These are phyloP conservation scores for Xiphophorus hellerii DNA, from an alignment of 2,113 vertebrate species.

Conservation along the genomic window DNA sequence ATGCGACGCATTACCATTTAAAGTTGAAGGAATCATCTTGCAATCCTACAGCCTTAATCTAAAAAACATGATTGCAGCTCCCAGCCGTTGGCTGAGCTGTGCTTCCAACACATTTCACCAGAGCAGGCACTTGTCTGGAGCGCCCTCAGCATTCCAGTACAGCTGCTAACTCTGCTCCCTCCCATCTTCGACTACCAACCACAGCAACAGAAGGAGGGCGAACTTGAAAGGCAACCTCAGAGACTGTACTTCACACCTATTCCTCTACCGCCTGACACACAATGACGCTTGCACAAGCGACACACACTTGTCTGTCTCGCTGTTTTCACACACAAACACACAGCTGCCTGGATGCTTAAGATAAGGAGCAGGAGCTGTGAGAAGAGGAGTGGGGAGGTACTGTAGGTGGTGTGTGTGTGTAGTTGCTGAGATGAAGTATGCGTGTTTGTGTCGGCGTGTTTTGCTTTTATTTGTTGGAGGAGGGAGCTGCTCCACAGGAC, in stretches of 20 bases:
- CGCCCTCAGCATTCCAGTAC: slow-evolving; percentile 14
- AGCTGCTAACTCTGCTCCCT: slow-evolving; percentile 55
- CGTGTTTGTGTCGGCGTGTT: slow-evolving; percentile 58
- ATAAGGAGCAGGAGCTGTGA: slow-evolving; percentile 74
- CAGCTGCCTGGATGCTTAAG: slow-evolving; percentile 77
- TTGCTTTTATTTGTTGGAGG: slow-evolving; percentile 24
- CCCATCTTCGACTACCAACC: slow-evolving; percentile 36
- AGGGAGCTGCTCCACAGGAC: slow-evolving; percentile 57
- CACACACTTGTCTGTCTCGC: slow-evolving; percentile 39
- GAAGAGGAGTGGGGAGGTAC: slow-evolving; percentile 6
- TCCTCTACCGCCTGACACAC: slow-evolving; percentile 58
- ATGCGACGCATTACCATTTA: not conserved
- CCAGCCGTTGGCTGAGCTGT: slow-evolving; percentile 3
- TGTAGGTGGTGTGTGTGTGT: slow-evolving; percentile 1
- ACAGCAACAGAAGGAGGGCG: slow-evolving; percentile 20
- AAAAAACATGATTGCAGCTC: slow-evolving; percentile 3
- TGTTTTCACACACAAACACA: slow-evolving; percentile 61
- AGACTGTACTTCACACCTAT: slow-evolving; percentile 75
- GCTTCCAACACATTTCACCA: slow-evolving; percentile 5
- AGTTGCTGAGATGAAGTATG: slow-evolving; percentile 29
- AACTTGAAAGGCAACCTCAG: slow-evolving; percentile 68
- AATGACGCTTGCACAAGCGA: slow-evolving; percentile 18
- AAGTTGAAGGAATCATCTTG: slow-evolving; percentile 1
- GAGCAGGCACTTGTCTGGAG: slow-evolving; percentile 14
- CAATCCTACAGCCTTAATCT: not conserved